phyloP scores from a whole-genome alignment of 53 echinoderm and acorn worm genomes.

The Henricia sp. region DNA sequence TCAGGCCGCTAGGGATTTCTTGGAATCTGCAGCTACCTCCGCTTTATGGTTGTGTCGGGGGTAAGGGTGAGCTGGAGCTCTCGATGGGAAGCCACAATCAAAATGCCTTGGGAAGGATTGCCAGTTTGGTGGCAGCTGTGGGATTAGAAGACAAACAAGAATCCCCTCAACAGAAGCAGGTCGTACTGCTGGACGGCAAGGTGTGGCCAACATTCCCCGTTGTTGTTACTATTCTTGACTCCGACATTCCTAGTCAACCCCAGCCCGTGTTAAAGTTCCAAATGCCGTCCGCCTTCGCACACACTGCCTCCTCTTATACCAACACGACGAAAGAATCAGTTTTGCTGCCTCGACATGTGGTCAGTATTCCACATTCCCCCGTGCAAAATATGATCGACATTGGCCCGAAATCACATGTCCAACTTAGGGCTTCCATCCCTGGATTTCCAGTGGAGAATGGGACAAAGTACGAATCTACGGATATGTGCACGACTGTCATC shows the following conservation, averaged over 20 bases:
- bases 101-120: slow-evolving; percentile 37
- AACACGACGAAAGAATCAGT: no score
- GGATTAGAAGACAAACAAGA: slow-evolving; percentile 15
- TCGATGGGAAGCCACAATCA: slow-evolving; percentile 49
- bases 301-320: no score
- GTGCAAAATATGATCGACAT: background rate
- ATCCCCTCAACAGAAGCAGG: background rate
- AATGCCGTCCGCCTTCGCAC: background rate
- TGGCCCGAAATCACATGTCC: background rate
- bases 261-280: no score
- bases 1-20: background rate
- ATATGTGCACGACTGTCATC: background rate
- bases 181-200: slow-evolving; percentile 24
- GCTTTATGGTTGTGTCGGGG: slow-evolving; percentile 43
- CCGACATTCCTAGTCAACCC: background rate
- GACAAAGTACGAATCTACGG: background rate
- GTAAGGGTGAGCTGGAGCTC: slow-evolving; percentile 30
- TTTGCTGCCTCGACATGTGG: no score
- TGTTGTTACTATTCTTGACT: slow-evolving; percentile 36
- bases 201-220: slow-evolving; percentile 43
- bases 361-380: no score
- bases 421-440: background rate
- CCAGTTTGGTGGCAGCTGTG: slow-evolving; percentile 24
- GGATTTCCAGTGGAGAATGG: background rate
- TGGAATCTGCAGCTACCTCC: slow-evolving; percentile 1